These are phyloP conservation scores for Drosophila subobscura DNA, from an alignment of 1,140 invertebrate genomes.

Conservation along the genomic window DNA sequence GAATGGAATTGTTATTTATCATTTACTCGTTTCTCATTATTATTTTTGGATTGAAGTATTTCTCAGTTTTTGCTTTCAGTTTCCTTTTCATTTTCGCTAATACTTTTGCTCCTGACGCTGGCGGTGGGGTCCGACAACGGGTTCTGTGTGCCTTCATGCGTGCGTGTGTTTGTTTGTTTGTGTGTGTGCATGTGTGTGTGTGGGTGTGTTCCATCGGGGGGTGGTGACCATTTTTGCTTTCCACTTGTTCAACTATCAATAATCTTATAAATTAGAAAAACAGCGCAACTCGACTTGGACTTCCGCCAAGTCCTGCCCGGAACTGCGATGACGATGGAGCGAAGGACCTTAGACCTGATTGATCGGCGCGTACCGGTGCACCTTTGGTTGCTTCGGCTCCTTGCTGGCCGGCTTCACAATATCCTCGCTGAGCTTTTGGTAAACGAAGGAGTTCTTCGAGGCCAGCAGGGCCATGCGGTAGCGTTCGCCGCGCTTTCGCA, in stretches of 20 bases:
- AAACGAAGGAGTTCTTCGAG: constrained; percentile 84
- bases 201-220: constrained; percentile 24
- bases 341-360: constrained; percentile 79
- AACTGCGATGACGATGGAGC: constrained; percentile 42
- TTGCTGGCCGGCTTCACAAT: constrained; percentile 81
- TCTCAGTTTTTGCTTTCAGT: constrained; percentile 54
- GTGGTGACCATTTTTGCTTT: constrained; percentile 29
- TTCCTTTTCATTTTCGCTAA: constrained; percentile 56
- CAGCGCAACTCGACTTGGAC: constrained; percentile 69
- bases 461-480: constrained; percentile 84
- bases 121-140: constrained; percentile 7
- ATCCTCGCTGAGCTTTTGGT: constrained; percentile 86
- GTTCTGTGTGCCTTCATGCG: constrained; percentile 25
- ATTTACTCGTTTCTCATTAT: constrained; percentile 29
- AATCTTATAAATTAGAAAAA: constrained; percentile 81
- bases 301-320: constrained; percentile 32
- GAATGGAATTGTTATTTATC: constrained; percentile 1
- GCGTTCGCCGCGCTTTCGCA: constrained; percentile 84
- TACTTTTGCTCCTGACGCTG: constrained; percentile 53
- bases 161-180: constrained; percentile 18
- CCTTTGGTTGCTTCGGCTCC: constrained; percentile 85
- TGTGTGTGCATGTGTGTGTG: constrained; percentile 20
- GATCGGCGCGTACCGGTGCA: constrained; percentile 85
- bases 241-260: constrained; percentile 66
- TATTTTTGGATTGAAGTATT: constrained; percentile 54